phyloP scores from a whole-genome alignment of 1,140 invertebrate species.

The Pogonomyrmex barbatus region DNA sequence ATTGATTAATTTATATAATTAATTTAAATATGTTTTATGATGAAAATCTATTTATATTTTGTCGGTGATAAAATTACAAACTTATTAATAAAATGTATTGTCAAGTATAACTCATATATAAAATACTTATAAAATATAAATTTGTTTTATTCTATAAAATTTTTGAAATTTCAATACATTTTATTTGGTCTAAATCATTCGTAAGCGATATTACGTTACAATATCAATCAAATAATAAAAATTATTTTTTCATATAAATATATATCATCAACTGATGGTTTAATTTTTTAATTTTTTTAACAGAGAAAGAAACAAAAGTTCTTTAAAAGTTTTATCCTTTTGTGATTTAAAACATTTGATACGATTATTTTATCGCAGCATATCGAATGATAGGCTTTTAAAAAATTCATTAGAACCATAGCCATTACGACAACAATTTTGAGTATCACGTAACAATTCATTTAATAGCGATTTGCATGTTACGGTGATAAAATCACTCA shows the following conservation, averaged over 20 bases:
- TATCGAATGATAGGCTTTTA: not conserved
- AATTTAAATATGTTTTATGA: conserved; percentile 29
- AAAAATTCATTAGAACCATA: conserved; percentile 10
- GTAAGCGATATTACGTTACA: not conserved
- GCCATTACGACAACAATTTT: not conserved
- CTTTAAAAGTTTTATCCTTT: not conserved
- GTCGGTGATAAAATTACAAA: not conserved
- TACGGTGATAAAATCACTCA: conserved; percentile 27
- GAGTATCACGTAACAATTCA: conserved; percentile 3
- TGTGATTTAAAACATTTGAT: not conserved
- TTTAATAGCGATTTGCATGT: conserved; percentile 1
- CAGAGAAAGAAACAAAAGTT: not conserved
- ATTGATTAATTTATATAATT: conserved; percentile 45
- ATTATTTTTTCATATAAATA: not conserved
- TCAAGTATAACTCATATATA: not conserved
- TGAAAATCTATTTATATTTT: conserved; percentile 5
- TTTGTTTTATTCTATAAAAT: not conserved
- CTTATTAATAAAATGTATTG: conserved; percentile 24
- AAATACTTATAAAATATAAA: not conserved
- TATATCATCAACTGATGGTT: not conserved
- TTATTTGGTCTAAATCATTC: not conserved
- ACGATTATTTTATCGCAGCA: not conserved
- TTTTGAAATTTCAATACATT: not conserved
- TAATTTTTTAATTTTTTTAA: not conserved
- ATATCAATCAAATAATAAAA: not conserved